Percentiles rank a stretch among this genome's conserved stretches.
Evolutionary conservation across 2,888 invertebrate species (phyloP).

Genomic region (Drosophila paranaensis): DNA sequence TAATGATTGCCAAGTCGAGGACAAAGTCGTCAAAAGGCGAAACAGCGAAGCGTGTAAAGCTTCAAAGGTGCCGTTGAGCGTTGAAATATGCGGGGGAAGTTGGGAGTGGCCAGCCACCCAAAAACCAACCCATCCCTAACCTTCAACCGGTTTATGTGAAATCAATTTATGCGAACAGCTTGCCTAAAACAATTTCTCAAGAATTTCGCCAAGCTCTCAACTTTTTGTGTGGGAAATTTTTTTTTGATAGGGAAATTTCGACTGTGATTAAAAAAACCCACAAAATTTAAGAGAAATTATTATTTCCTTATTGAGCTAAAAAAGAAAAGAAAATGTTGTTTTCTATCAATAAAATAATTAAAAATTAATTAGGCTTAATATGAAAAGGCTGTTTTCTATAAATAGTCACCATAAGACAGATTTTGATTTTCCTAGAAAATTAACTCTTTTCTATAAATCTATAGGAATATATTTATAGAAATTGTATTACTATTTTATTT

Average conservation of each 20-base stretch:
- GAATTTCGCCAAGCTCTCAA: slow-evolving; percentile 15
- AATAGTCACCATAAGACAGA: no score
- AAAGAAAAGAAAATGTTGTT: no score
- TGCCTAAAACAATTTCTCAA: slow-evolving; percentile 31
- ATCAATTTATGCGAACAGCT: slow-evolving; percentile 64
- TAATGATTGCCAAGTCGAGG: slow-evolving; percentile 75
- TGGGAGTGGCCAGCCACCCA: slow-evolving; percentile 11
- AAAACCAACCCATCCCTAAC: background rate
- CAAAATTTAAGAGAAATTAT: no score
- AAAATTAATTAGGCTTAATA: no score
- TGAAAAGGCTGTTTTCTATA: no score
- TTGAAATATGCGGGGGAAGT: background rate
- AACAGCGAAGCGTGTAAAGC: slow-evolving; percentile 46
- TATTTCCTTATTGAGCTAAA: no score
- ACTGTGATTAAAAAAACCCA: no score
- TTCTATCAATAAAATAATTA: no score
- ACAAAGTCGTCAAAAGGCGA: slow-evolving; percentile 56
- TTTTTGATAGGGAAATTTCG: no score
- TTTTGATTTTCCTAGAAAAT: no score
- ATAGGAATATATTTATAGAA: background rate
- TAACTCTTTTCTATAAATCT: no score
- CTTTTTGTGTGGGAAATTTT: background rate
- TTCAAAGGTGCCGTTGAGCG: slow-evolving; percentile 39
- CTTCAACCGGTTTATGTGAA: slow-evolving; percentile 60
- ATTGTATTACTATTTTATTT: background rate